Conservation (phyloP, 2,797 vertebrate species). For the Acanthis flammea region DNA sequence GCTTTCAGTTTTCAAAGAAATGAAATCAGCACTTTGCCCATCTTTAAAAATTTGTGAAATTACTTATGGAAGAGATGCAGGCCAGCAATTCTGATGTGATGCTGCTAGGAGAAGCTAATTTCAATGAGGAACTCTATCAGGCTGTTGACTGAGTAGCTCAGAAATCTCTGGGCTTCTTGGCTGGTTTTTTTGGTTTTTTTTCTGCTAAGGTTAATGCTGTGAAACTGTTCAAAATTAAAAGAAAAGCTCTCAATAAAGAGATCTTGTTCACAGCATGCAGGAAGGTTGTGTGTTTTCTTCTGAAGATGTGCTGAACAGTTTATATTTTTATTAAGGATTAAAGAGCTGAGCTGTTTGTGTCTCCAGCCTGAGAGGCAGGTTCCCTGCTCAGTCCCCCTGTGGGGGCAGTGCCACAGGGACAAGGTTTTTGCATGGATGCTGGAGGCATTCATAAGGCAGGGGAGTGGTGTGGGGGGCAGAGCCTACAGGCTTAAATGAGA, state of each 20-base stretch:
- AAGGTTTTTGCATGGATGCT: not conserved
- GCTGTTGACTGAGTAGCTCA: constrained; percentile 35
- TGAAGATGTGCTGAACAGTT: not conserved
- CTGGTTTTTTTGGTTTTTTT: not conserved
- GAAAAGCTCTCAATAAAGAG: constrained; percentile 68
- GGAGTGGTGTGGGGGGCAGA: not conserved
- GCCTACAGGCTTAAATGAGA: not conserved
- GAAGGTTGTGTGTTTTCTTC: constrained; percentile 1
- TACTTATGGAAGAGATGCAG: not conserved
- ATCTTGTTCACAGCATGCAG: constrained; percentile 41
- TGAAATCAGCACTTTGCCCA: not conserved
- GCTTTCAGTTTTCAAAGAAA: not conserved
- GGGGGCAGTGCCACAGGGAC: not conserved
- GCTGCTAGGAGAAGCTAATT: not conserved
- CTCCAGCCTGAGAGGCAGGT: not conserved
- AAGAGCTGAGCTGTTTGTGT: not conserved
- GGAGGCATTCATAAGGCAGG: not conserved
- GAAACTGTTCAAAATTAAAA: constrained; percentile 74
- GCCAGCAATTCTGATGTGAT: not conserved
- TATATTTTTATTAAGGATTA: constrained; percentile 14
- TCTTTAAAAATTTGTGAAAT: not conserved
- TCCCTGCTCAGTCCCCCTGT: not conserved
- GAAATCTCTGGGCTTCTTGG: constrained; percentile 4
- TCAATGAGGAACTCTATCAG: not conserved
- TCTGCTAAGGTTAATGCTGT: constrained; percentile 14